These are phyloP conservation scores for Augochlorella aurata DNA, from an alignment of 2,888 invertebrate genomes.

Conservation along the genomic window DNA sequence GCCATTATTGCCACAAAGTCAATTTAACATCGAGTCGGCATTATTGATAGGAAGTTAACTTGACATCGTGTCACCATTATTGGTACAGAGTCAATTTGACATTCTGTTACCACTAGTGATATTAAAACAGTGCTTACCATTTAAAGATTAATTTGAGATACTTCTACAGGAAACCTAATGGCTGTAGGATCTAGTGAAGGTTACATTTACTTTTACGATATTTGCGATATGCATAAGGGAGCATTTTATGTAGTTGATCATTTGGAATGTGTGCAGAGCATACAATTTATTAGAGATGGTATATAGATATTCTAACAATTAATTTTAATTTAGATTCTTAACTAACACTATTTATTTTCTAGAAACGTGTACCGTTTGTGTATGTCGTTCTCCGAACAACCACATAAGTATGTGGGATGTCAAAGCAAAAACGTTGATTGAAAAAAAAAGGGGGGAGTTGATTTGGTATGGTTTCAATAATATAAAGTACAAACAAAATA, in stretches of 20 bases:
- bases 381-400: slow-evolving; percentile 51
- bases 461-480: slow-evolving; percentile 61
- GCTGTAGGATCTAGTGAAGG: slow-evolving; percentile 73
- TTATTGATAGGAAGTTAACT: too few relatives aligned
- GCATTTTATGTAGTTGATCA: slow-evolving; percentile 64
- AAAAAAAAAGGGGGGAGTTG: slow-evolving; percentile 49
- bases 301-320: slow-evolving; percentile 13
- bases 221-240: slow-evolving; percentile 39
- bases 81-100: too few relatives aligned
- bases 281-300: slow-evolving; percentile 62
- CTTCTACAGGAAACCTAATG: slow-evolving; percentile 64
- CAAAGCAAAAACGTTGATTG: slow-evolving; percentile 43
- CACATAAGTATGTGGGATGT: slow-evolving; percentile 66
- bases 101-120: too few relatives aligned
- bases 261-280: slow-evolving; percentile 56
- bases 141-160: background rate
- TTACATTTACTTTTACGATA: slow-evolving; percentile 68
- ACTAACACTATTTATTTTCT: slow-evolving; percentile 18
- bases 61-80: too few relatives aligned
- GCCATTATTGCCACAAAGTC: too few relatives aligned
- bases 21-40: too few relatives aligned
- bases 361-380: slow-evolving; percentile 49
- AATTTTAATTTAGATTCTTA: background rate
- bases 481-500: slow-evolving; percentile 5
- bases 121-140: too few relatives aligned